Base-by-base conservation (phyloP, 2,888 invertebrate species). In the Drosophila colorata region DNA sequence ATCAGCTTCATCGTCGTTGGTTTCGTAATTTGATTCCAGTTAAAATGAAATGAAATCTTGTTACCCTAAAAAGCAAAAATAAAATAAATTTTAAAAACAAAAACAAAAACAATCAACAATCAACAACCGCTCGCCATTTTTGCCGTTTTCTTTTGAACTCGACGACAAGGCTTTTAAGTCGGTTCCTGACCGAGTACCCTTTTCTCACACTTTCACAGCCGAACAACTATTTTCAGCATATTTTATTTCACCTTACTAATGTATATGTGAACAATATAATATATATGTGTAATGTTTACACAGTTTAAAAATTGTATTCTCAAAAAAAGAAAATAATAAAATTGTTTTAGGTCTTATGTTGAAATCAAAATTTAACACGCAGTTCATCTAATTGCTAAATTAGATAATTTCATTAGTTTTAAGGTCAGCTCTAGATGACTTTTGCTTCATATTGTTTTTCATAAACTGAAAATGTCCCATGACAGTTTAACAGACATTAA, bases 1-100 rank as follows among this genome's bases (percentile, higher is more conserved):
- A 47, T 59, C 53, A 40, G 73, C 63, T 33, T 68, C 57, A 47
- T 61, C 40, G 46, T 56, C 53, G 70, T 70, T 60, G 61, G 59
- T 74, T 77, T 80, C 78, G 83, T 80, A 85, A 85, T 83, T 83
- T 86, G 73, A 88, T 88, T 88, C 88, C 88, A 80, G 88, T 78
- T 85, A 86, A 85, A 88, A 77, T 65, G 82, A 79, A 87, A 87
- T 79, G 72, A 88, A 73, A 75, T 83, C 78, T 80, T 69, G 69
- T 74, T 85, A 72, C 65, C 84, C 71, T 46, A 72, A 80, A 83
- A 80, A 65, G 31, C 56, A 52, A 52, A 67, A 41, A 16, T 14
- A 20, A 44, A 31, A 53, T 4, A 33, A 37, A 40, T 4, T n/a
- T 49, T 20, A 64, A 48, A 53, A 51, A 57, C 40, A 57, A 43